Percentiles rank a stretch among this genome's conserved stretches.
Conservation (phyloP, 2,113 vertebrate species). For the Geococcyx californianus region DNA sequence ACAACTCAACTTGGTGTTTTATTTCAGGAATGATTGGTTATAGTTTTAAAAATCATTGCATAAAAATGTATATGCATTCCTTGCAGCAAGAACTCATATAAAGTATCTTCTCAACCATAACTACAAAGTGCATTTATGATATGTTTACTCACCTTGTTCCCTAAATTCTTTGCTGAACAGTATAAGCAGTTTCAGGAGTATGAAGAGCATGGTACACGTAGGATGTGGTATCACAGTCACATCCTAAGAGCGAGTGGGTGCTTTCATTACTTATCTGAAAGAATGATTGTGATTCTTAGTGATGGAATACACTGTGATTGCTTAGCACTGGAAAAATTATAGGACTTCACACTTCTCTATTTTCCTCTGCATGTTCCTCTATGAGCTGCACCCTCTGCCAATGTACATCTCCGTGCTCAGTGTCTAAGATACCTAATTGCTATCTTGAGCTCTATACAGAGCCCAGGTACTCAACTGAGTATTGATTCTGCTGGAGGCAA, state of each 20-base stretch:
- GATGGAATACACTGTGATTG: background rate
- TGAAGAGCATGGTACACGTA: background rate
- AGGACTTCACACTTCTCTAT: background rate
- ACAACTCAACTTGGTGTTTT: background rate
- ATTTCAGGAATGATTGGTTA: background rate
- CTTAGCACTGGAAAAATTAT: background rate
- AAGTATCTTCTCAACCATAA: background rate
- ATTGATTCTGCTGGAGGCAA: background rate
- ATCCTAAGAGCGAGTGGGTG: background rate
- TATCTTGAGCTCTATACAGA: background rate
- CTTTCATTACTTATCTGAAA: background rate
- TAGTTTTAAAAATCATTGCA: background rate
- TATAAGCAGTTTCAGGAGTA: background rate
- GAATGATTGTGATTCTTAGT: background rate
- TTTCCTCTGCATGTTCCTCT: background rate
- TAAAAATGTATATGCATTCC: accelerated
- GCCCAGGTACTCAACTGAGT: background rate
- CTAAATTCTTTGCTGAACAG: background rate
- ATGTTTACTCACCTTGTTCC: background rate
- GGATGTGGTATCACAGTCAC: background rate
- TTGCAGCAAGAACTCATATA: background rate
- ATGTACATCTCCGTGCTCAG: background rate
- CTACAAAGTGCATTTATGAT: background rate
- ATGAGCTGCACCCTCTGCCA: background rate
- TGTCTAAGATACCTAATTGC: background rate